Evolutionary conservation across 2,797 vertebrate genomes (phyloP).

Genomic region (Chrysocyon brachyurus): DNA sequence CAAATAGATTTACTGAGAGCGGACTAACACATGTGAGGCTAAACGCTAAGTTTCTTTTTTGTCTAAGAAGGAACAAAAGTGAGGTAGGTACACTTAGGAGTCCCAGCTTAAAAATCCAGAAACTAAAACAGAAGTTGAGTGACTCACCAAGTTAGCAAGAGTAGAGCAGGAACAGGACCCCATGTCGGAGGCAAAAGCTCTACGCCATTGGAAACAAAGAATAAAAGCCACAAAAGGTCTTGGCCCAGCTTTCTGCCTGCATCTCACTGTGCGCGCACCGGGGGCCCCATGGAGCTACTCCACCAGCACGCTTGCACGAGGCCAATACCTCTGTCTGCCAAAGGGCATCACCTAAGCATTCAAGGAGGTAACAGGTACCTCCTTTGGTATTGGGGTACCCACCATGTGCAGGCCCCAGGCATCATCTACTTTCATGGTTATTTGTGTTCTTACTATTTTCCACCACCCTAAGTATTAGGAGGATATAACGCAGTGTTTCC

Average conservation of each 20-base stretch:
- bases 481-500: background rate
- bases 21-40: background rate
- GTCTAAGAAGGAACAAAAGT: background rate
- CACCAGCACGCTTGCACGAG: background rate
- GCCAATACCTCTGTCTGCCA: background rate
- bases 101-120: background rate
- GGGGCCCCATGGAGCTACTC: background rate
- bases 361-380: background rate
- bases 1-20: background rate
- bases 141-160: background rate
- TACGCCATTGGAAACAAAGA: background rate
- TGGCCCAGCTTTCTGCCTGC: background rate
- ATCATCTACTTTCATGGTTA: background rate
- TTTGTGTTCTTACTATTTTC: background rate
- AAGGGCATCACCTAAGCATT: background rate
- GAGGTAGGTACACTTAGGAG: background rate
- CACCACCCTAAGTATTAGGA: background rate
- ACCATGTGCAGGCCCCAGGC: background rate
- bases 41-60: background rate
- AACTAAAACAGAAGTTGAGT: background rate
- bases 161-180: too few relatives aligned
- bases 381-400: background rate
- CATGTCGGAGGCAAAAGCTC: fast-evolving
- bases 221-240: background rate
- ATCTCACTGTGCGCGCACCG: background rate